Evolutionary conservation across 2,797 vertebrate genomes (phyloP), one percentile per base, ranked within the genome.

Genomic region (Gobio occitaniae): DNA sequence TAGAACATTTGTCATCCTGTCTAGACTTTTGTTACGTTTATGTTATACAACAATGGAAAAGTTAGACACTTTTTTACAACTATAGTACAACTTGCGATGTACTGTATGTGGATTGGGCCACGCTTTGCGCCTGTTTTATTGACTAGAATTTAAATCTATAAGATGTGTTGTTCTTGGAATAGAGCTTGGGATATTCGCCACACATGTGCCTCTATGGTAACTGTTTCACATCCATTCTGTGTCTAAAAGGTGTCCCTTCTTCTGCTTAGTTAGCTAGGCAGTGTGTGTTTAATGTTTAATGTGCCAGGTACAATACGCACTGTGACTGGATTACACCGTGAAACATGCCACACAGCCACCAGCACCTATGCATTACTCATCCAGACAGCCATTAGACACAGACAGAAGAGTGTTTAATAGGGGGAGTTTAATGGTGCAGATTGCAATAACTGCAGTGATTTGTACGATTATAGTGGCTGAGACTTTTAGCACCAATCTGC

Each of bases 341-440:
- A 78, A 81, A 66, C 63, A 84, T 52, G 63, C 15, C 29, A n/a
- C 84, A 78, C 63, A 84, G 71, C 36, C 82, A 84, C 61, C 79
- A 77, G 65, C 78, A 65, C 36, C 87, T 90, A 86, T 87, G 85
- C 70, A 84, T 86, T 77, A 36, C 80, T 89, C 63, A 88, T 91
- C 86, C 69, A 89, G 90, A 87, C 86, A 83, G 17, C 38, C 68
- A 80, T 86, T 89, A 78, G 47, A 78, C 48, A 44, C 78, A 82
- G 71, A 77, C 56, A 72, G 77, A 75, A 81, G 74, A 84, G 77
- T 69, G 36, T 52, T 80, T 80, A 86, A 84, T 80, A 63, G 15
- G 70, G 38, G 66, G 36, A 68, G 21, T 81, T 70, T 71, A 71
- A 70, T 81, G 79, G 36, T 70, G 79, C 79, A 70, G n/a, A 16